Evolutionary conservation across 2,797 vertebrate genomes (phyloP), one percentile per base, ranked within the genome.

Genomic region (Molothrus aeneus): DNA sequence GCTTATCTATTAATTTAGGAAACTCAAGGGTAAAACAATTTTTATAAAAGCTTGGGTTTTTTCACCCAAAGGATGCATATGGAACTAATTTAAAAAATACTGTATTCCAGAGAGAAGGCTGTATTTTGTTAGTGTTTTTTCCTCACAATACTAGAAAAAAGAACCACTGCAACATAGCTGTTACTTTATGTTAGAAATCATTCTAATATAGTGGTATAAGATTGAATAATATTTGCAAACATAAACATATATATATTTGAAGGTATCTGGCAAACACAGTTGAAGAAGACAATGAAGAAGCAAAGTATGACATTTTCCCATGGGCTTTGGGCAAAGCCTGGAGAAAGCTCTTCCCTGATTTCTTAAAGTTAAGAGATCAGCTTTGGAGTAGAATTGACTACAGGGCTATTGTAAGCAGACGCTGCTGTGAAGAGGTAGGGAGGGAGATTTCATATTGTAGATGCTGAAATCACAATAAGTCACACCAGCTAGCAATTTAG

Each of bases 211-310:
- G 38, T 64, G 21, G 68, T 47, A 65, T 66, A 64, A 86, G 57
- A 61, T 3, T 56, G 31, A 78, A 48, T 17, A 66, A 60, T 42
- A 45, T 72, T 91, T 85, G 75, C 31, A 83, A 84, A 54, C 31
- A 81, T 36, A 81, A 92, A 65, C 51, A 48, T 72, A 48, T 72
- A 53, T 92, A 60, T 95, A 71, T 96, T 96, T 97, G 31, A 94
- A 99, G 99, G 78, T 99, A 99, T 96, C 98, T 99, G 73, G 99
- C 99, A 82, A 99, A 99, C 97, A 99, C 98, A 78, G 99, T 99
- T 98, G 99, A 99, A 98, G 99, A 99, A 98, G 99, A 99, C 31
- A 98, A 99, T 74, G 99, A 99, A 97, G 98, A 99, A 97, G 97
- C 93, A 42, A 99, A 99, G 95, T 99, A 99, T 95, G 99, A 99